Conservation (phyloP, 30 jellyfish, hydroid and myxozoan species). For the Pseudorhiza aurosa region DNA sequence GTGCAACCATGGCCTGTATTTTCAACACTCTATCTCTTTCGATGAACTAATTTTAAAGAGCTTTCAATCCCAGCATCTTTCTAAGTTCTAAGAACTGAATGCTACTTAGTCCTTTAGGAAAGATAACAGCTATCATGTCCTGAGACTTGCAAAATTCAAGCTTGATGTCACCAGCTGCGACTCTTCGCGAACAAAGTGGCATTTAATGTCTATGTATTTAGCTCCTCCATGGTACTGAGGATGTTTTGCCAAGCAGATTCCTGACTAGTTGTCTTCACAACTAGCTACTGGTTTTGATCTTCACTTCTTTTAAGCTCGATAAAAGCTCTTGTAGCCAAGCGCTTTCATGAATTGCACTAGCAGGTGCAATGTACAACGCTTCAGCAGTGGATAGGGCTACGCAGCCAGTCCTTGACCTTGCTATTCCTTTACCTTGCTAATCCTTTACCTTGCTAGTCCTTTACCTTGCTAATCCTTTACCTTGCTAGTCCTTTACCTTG, state of each 20-base stretch:
- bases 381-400: not conserved
- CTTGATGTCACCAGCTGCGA: not conserved
- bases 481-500: too few species aligned
- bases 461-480: too few species aligned
- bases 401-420: too few species aligned
- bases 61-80: not conserved
- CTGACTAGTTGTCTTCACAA: slow-evolving; percentile 3
- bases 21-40: slow-evolving; percentile 9
- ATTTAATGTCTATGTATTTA: not conserved
- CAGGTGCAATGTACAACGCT: not conserved
- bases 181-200: not conserved
- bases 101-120: not conserved
- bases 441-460: too few species aligned
- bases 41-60: not conserved
- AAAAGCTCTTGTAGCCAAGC: slow-evolving; percentile 8
- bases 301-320: not conserved
- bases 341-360: slow-evolving; percentile 7
- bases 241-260: not conserved
- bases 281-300: not conserved
- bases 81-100: not conserved
- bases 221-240: slow-evolving; percentile 6
- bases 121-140: not conserved
- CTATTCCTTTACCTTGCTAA: too few species aligned
- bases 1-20: too few species aligned
- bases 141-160: not conserved